phyloP scores from a whole-genome alignment of 1,140 invertebrate genomes.

The Nixonia krombeini region DNA sequence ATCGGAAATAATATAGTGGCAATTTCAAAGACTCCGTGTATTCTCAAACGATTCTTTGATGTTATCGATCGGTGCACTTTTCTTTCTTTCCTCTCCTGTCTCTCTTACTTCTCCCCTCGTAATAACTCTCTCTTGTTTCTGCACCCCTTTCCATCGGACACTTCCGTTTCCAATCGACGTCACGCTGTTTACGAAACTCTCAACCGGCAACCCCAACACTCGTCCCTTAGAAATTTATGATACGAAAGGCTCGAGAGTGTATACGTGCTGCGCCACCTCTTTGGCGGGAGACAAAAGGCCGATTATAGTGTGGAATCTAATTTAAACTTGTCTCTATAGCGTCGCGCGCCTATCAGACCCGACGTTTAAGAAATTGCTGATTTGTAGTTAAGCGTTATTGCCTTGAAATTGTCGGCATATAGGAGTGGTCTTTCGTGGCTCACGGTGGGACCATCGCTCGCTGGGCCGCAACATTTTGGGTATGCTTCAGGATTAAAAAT shows the following conservation, averaged over 20 bases:
- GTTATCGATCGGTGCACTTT: slow-evolving; percentile 21
- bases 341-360: background rate
- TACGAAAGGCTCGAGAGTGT: slow-evolving; percentile 31
- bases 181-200: slow-evolving; percentile 55
- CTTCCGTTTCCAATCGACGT: slow-evolving; percentile 48
- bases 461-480: no score
- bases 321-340: background rate
- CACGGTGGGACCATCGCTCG: no score
- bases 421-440: background rate
- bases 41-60: slow-evolving; percentile 25
- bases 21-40: slow-evolving; percentile 29
- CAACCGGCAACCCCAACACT: slow-evolving; percentile 12
- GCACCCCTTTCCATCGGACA: slow-evolving; percentile 18
- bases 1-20: slow-evolving; percentile 38
- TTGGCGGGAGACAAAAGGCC: slow-evolving; percentile 25
- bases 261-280: slow-evolving; percentile 17
- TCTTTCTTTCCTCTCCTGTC: slow-evolving; percentile 17
- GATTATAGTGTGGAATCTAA: slow-evolving; percentile 7
- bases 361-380: slow-evolving; percentile 4
- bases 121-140: slow-evolving; percentile 50
- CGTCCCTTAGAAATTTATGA: slow-evolving; percentile 41
- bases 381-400: slow-evolving; percentile 9
- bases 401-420: background rate
- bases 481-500: no score
- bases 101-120: slow-evolving; percentile 24